Evolutionary conservation across 2,797 vertebrate genomes (phyloP).

Genomic region (Lemur catta): DNA sequence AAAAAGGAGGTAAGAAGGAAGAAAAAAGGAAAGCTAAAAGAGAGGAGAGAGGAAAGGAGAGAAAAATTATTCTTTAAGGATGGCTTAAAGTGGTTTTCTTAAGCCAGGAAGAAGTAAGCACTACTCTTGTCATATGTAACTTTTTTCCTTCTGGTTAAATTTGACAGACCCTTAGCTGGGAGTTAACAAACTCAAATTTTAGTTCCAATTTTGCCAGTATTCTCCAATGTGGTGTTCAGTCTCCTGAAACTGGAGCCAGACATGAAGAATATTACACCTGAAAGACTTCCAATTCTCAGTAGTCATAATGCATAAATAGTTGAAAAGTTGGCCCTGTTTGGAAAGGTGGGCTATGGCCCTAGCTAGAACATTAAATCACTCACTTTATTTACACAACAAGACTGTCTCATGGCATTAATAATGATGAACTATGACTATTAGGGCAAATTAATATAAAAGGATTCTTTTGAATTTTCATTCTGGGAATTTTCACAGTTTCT

Average conservation of each 20-base stretch:
- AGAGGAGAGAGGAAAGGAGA: background rate
- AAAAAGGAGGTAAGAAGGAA: background rate
- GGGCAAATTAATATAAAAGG: background rate
- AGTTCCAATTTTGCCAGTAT: background rate
- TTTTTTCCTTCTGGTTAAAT: background rate
- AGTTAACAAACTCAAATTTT: background rate
- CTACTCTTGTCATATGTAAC: background rate
- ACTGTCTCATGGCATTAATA: background rate
- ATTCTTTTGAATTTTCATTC: conserved; percentile 39
- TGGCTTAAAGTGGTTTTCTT: background rate
- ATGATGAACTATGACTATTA: background rate
- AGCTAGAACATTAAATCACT: background rate
- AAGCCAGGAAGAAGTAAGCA: background rate
- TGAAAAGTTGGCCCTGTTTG: background rate
- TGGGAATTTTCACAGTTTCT: conserved; percentile 48
- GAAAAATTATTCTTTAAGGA: background rate
- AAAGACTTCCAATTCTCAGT: background rate
- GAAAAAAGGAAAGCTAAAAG: background rate
- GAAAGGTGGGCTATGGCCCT: background rate
- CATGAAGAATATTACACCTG: background rate
- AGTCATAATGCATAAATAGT: background rate
- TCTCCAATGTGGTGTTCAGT: background rate
- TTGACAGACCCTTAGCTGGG: background rate
- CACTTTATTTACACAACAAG: background rate
- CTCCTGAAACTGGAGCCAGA: background rate